Conservation (phyloP, 2,888 invertebrate genomes). For the Drosophila anceps region DNA sequence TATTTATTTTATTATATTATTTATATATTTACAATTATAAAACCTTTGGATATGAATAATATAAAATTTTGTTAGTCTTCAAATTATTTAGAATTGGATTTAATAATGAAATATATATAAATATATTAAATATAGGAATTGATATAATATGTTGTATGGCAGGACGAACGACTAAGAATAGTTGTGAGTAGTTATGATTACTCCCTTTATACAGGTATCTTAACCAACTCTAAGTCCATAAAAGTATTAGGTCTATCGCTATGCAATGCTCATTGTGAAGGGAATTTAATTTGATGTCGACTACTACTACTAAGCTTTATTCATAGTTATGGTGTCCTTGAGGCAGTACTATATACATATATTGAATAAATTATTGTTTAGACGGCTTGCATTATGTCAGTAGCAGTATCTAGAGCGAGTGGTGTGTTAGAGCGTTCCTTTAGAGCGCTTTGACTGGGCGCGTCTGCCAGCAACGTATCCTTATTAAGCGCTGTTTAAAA, state of each 20-base stretch:
- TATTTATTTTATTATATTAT: background rate
- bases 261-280: background rate
- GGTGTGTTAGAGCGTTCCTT: background rate
- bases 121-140: too few relatives aligned
- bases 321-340: conserved; percentile 19
- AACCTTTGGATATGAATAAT: background rate
- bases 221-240: background rate
- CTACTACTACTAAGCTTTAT: background rate
- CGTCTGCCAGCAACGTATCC: conserved; percentile 10
- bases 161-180: too few relatives aligned
- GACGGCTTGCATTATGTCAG: conserved; percentile 1
- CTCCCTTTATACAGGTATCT: too few relatives aligned
- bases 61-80: background rate
- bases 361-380: conserved; percentile 49
- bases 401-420: background rate
- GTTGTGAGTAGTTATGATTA: background rate
- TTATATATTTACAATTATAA: background rate
- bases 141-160: too few relatives aligned
- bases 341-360: conserved; percentile 5
- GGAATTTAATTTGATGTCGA: background rate
- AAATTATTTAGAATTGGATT: background rate
- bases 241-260: background rate
- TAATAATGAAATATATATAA: background rate
- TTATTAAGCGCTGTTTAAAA: conserved; percentile 37
- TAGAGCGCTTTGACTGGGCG: conserved; percentile 3